Evolutionary conservation across 1,140 invertebrate species (phyloP).

Genomic region (Drosophila pachea): DNA sequence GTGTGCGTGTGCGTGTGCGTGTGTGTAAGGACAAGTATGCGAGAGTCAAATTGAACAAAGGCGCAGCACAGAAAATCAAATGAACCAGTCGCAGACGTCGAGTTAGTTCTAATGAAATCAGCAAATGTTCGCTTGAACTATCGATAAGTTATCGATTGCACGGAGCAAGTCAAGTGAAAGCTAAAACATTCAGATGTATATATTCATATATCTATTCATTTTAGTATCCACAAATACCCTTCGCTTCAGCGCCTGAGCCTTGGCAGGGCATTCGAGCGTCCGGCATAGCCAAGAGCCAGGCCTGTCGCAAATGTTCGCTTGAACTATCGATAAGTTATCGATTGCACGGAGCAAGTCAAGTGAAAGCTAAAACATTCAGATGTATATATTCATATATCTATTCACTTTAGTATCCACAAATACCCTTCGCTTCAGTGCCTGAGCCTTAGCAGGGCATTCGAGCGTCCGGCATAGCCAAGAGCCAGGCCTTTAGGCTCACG

Average conservation of each 20-base stretch:
- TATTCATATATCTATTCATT: too few species aligned
- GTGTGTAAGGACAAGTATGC: background rate
- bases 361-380: too few species aligned
- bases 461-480: background rate
- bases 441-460: background rate
- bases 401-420: too few species aligned
- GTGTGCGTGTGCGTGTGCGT: background rate
- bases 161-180: background rate
- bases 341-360: background rate
- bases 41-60: background rate
- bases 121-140: background rate
- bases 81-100: background rate
- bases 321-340: slow-evolving; percentile 18
- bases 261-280: slow-evolving; percentile 1
- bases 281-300: background rate
- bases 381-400: too few species aligned
- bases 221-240: too few species aligned
- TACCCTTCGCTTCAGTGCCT: background rate
- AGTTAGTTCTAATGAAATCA: background rate
- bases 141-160: slow-evolving; percentile 16
- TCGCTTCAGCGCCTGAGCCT: background rate
- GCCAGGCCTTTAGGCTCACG: background rate
- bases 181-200: too few species aligned
- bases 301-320: background rate
- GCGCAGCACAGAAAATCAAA: background rate